Evolutionary conservation across 2,888 invertebrate genomes (phyloP).

Genomic region (Amphipyra berbera): DNA sequence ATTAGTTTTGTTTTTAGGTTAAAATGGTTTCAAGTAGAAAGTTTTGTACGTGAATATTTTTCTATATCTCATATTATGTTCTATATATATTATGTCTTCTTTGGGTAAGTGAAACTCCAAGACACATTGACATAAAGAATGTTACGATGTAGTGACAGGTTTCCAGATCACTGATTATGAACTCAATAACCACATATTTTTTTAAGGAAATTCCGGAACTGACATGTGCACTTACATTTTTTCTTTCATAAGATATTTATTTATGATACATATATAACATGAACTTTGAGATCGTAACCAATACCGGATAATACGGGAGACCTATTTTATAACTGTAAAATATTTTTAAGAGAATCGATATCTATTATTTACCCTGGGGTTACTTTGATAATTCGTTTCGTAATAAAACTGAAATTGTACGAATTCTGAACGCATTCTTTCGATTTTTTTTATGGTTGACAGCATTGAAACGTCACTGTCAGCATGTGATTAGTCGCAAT

Average conservation of each 20-base stretch:
- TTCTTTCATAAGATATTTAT: slow-evolving; percentile 23
- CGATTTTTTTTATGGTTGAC: too few relatives aligned
- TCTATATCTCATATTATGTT: background rate
- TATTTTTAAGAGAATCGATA: too few relatives aligned
- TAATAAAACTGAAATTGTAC: too few relatives aligned
- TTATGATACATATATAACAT: slow-evolving; percentile 4
- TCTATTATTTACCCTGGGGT: too few relatives aligned
- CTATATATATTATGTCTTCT: too few relatives aligned
- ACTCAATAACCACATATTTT: slow-evolving; percentile 31
- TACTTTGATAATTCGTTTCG: too few relatives aligned
- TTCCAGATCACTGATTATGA: slow-evolving; percentile 41
- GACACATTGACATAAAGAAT: slow-evolving; percentile 28
- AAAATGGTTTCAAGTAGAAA: slow-evolving; percentile 17
- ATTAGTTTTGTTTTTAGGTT: slow-evolving; percentile 25
- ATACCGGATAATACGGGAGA: background rate
- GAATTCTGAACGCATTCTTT: too few relatives aligned
- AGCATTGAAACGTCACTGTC: too few relatives aligned
- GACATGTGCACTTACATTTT: slow-evolving; percentile 14
- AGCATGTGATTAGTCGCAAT: too few relatives aligned
- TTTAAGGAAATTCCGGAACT: slow-evolving; percentile 18
- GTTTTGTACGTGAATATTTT: background rate
- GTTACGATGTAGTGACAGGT: slow-evolving; percentile 29
- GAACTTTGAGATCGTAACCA: background rate
- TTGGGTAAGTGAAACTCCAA: slow-evolving; percentile 8
- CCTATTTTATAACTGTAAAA: too few relatives aligned